These are phyloP conservation scores for Euura lappo DNA, from an alignment of 1,140 invertebrate genomes.

Conservation along the genomic window DNA sequence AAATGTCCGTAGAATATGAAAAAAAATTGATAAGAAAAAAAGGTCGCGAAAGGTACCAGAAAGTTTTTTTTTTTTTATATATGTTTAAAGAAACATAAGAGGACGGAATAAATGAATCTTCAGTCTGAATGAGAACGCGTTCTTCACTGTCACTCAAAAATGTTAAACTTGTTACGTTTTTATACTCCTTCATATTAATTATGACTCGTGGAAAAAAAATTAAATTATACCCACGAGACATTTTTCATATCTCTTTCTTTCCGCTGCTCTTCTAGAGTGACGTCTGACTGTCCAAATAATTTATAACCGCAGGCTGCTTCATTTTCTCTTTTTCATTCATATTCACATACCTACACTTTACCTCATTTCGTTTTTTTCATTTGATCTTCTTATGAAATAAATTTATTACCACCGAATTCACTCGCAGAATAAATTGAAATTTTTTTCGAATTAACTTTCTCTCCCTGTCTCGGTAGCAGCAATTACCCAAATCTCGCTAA, in stretches of 20 bases:
- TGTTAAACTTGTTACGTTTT: slow-evolving; percentile 7
- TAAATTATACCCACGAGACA: background rate
- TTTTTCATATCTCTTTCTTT: background rate
- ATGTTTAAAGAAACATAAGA: background rate
- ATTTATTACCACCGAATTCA: too few species aligned
- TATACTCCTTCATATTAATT: background rate
- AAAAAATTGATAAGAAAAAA: background rate
- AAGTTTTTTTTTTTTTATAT: background rate
- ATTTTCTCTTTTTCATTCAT: too few species aligned
- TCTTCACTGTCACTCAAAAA: background rate
- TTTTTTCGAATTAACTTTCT: too few species aligned
- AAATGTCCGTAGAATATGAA: background rate
- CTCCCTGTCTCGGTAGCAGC: too few species aligned
- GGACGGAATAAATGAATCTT: too few species aligned
- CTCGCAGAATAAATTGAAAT: too few species aligned
- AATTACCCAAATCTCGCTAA: too few species aligned
- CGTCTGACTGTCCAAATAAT: too few species aligned
- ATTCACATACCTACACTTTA: too few species aligned
- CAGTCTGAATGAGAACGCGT: background rate
- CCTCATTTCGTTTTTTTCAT: too few species aligned
- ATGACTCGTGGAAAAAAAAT: background rate
- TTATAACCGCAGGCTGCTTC: too few species aligned
- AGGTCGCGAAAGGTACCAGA: background rate
- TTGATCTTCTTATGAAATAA: too few species aligned
- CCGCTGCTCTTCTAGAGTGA: background rate